phyloP scores from a whole-genome alignment of 2,888 invertebrate species.

The Furcula furcula region DNA sequence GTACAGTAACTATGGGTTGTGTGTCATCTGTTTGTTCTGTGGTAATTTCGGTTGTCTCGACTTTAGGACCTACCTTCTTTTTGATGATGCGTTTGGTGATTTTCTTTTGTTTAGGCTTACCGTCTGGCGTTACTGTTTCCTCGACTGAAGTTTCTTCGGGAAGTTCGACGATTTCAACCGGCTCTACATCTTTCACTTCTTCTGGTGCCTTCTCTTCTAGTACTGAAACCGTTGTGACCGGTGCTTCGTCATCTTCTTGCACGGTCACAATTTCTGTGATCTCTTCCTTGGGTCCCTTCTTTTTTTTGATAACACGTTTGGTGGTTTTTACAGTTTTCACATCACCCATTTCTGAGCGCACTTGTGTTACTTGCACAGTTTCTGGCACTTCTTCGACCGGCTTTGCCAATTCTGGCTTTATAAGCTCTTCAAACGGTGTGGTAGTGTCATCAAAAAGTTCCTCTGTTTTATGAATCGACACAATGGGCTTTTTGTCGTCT shows the following conservation, averaged over 20 bases:
- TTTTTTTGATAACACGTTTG: neutral
- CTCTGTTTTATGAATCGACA: too few species aligned
- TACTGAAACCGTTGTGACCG: too few species aligned
- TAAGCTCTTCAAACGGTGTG: too few species aligned
- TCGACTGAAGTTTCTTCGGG: conserved; percentile 1
- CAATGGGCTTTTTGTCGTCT: too few species aligned
- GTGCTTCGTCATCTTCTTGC: neutral
- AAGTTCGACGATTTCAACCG: conserved; percentile 2
- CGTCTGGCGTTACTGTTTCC: neutral
- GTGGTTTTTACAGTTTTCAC: neutral
- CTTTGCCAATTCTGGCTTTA: too few species aligned
- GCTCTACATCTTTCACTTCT: neutral
- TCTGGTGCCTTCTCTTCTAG: neutral
- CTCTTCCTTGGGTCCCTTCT: neutral
- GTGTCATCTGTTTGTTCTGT: conserved; percentile 60
- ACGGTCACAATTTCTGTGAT: neutral
- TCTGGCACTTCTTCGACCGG: too few species aligned
- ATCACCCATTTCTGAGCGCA: too few species aligned
- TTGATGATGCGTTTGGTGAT: too few species aligned
- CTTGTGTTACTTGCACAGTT: neutral
- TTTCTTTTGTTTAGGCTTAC: too few species aligned
- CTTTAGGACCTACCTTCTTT: conserved; percentile 3
- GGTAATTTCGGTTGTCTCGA: conserved; percentile 8
- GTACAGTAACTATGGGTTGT: conserved; percentile 54
- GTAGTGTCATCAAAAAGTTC: too few species aligned